phyloP scores from a whole-genome alignment of 2,113 vertebrate genomes.

The Petromus typicus region DNA sequence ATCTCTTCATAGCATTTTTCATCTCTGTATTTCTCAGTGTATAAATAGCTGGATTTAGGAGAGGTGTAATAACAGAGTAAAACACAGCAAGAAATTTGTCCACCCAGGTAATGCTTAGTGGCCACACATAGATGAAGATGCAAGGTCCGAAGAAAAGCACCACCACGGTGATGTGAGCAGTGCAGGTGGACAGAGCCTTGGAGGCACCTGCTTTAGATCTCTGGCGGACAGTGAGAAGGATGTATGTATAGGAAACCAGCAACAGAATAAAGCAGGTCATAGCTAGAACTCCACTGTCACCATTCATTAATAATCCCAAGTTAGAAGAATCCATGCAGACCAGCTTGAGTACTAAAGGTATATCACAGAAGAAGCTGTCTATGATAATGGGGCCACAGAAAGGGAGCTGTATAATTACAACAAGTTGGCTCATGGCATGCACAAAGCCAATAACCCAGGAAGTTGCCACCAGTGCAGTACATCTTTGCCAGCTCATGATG shows the following conservation, averaged over 20 bases:
- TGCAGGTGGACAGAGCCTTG: no score
- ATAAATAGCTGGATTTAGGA: conserved; percentile 62
- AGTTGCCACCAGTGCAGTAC: background rate
- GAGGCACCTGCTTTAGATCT: background rate
- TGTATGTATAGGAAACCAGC: conserved; percentile 65
- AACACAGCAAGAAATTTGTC: conserved; percentile 62
- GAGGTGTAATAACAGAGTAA: conserved; percentile 50
- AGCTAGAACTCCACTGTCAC: conserved; percentile 32
- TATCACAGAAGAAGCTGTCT: conserved; percentile 71
- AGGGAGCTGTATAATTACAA: conserved; percentile 43
- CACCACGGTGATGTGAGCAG: no score
- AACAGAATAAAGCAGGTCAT: conserved; percentile 63
- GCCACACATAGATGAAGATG: no score
- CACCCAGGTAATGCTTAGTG: background rate
- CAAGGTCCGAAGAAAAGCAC: no score
- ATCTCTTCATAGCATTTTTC: conserved; percentile 49
- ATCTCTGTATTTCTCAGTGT: conserved; percentile 67
- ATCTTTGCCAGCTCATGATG: conserved; percentile 61
- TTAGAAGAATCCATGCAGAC: conserved; percentile 56
- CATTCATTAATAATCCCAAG: conserved; percentile 57
- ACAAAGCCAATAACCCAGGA: conserved; percentile 62
- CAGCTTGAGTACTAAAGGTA: conserved; percentile 65
- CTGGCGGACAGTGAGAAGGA: conserved; percentile 43
- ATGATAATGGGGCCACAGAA: conserved; percentile 69
- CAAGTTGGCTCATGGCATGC: conserved; percentile 58